Evolutionary conservation across 37 sponge, comb jelly and placozoan species (phyloP), one percentile per base, ranked within the genome.

Genomic region (Spongia lamella): DNA sequence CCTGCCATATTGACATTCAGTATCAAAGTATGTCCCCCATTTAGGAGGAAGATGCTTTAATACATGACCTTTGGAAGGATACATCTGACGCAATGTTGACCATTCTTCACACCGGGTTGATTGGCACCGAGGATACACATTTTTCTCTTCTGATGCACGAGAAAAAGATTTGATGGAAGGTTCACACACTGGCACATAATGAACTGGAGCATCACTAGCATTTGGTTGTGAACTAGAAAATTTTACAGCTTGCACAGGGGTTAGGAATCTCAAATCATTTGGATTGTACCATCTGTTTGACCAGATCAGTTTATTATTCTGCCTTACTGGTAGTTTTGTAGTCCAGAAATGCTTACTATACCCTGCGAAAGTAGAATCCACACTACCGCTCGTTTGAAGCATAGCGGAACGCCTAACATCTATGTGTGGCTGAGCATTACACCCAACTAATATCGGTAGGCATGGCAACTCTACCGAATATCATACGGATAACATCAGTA

Each of bases 31-130:
- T 4, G 80, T 76, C 5, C 94, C 94, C 94, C 94, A 93, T 39
- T 77, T 84, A 24, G 86, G 89, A 20, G 89, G 89, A 1, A n/a
- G 58, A 55, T 72, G 69, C 7, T 54, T 49, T 55, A 33, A 24
- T 40, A 71, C 62, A 62, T 79, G 82, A 0, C 94, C 94, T 17
- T 31, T 82, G 33, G 94, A 93, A 1, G 94, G 94, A 21, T 86
- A 47, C 87, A 93, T 93, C 72, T 89, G 79, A 20, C 94, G 68
- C 37, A 93, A 75, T 17, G 87, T 89, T 2, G 94, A 93, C 94
- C 94, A 93, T 24, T 77, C 38, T 73, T 93, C 94, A 73, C 81
- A 85, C 2, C 90, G 75, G 4, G 88, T 71, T 16, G 83, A 53
- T 21, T 62, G 87, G 35, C 53, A 61, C 14, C 83, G 82, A 0